Evolutionary conservation across 2,797 vertebrate genomes (phyloP), one percentile per base, ranked within the genome.

Genomic region (Microchirus variegatus): DNA sequence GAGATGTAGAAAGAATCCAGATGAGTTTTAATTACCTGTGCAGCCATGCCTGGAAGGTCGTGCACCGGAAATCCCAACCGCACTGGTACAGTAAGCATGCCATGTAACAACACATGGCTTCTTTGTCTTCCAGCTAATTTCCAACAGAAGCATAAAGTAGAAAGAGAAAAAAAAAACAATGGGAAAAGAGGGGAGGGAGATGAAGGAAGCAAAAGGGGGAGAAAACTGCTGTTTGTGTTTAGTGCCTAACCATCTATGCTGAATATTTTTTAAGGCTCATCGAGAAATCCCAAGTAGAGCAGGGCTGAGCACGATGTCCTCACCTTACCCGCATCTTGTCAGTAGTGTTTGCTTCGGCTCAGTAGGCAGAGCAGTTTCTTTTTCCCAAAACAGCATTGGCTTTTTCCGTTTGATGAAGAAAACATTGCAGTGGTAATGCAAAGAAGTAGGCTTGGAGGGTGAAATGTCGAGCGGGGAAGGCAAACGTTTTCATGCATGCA

Each of bases 11-110:
- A 86, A 80, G 77, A 85, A 82, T 84, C 81, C 78, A 89, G 88
- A 89, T 86, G 75, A 83, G 84, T 73, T 89, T 92, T 91, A 92
- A 92, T 91, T 90, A 92, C 89, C 90, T 89, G 90, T 83, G 82
- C 87, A 87, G 85, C 85, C 82, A 84, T 81, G 86, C 88, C 90
- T 86, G 69, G 75, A 75, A 86, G 88, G 87, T 84, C 73, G 54
- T 76, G 82, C 83, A 83, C 78, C 80, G 83, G 87, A 92, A 91
- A 87, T 87, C 84, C 83, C 84, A 86, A 72, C 64, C 83, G 79
- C 71, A 73, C 59, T 31, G 64, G 61, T 74, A 84, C 82, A 85
- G 85, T 81, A 71, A 75, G 80, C 82, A 60, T 80, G 77, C 80
- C 86, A 79, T 85, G 82, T 82, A 54, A 53, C 78, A 82, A 86